Base-by-base conservation (phyloP, 2,888 invertebrate genomes). In the Lagria hirta region DNA sequence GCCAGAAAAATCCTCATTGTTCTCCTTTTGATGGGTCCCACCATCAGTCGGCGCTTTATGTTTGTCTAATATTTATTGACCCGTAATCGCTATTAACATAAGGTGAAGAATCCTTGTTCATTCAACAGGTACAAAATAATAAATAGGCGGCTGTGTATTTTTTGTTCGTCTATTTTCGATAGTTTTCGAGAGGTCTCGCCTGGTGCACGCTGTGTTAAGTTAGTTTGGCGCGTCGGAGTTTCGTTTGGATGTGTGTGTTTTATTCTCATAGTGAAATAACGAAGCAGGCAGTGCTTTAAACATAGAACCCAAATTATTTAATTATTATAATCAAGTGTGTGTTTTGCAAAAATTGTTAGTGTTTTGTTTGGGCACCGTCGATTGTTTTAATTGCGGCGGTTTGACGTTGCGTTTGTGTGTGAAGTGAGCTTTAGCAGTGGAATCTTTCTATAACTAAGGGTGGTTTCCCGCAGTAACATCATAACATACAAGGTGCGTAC, bases 191-290 rank as follows among this genome's bases (percentile, higher is more conserved):
- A 23, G 38, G 50, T 41, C 56, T 60, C 62, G 63, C 48, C 46
- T 48, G 54, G 47, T 34, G 49, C 58, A 57, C 53, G 57, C 58
- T 29, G 47, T 50, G 55, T 58, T 60, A 48, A 62, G 61, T 60
- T 51, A 48, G 59, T 59, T 61, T 61, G 64, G 66, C 64, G 64
- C 66, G 64, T 58, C 61, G 53, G 50, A 52, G 55, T 54, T 38
- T n/a, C n/a, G n/a, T n/a, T 52, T 48, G 49, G 55, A 54, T 51
- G 44, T 51, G 47, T 47, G n/a, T n/a, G n/a, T n/a, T n/a, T n/a
- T n/a, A n/a, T n/a, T n/a, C n/a, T n/a, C n/a, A 34, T 43, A 46
- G 46, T 45, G 51, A 44, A 45, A 52, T 43, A 45, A 49, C 54
- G 36, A 45, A 48, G 16, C 20, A 53, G 47, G 38, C 57, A 60